These are phyloP conservation scores for Capitella teleta DNA, from an alignment of 1,140 invertebrate genomes.

Conservation along the genomic window DNA sequence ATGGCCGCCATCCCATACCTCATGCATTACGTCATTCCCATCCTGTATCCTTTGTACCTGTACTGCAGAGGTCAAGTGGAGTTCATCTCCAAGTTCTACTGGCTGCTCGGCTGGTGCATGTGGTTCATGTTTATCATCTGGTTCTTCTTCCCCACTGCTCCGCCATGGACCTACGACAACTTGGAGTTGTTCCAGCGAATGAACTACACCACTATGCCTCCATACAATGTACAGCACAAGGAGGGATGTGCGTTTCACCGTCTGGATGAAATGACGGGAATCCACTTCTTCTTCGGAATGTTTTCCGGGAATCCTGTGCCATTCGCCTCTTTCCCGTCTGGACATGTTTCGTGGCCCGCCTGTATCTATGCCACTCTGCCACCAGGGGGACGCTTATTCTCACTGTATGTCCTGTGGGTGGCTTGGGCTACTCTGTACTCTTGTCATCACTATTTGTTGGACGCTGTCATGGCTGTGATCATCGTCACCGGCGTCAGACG, in stretches of 20 bases:
- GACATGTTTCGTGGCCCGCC: conserved; percentile 13
- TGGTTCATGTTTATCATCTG: conserved; percentile 12
- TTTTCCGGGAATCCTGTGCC: conserved; percentile 13
- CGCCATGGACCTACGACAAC: conserved; percentile 11
- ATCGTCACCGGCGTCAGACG: conserved; percentile 2
- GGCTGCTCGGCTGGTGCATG: conserved; percentile 9
- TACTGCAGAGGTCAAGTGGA: conserved; percentile 3
- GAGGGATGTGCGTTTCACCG: conserved; percentile 14
- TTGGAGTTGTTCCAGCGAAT: background rate
- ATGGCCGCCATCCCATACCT: conserved; percentile 11
- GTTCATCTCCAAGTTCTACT: conserved; percentile 7
- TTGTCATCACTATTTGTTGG: conserved; percentile 13
- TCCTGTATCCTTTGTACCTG: conserved; percentile 11
- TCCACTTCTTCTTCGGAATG: conserved; percentile 11
- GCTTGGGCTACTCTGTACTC: conserved; percentile 15
- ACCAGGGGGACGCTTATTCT: conserved; percentile 1
- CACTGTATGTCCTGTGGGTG: conserved; percentile 11
- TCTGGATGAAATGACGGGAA: conserved; percentile 6
- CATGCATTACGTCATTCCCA: conserved; percentile 11
- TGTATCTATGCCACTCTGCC: conserved; percentile 6
- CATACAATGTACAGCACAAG: background rate
- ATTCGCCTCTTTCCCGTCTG: conserved; percentile 15
- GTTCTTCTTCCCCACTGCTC: conserved; percentile 13
- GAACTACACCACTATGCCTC: background rate
- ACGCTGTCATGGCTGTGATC: conserved; percentile 4